Percentiles rank a stretch among this genome's conserved stretches.
These are phyloP conservation scores for Stenotaenia linearis DNA, from an alignment of 2,888 invertebrate genomes.

Conservation along the genomic window DNA sequence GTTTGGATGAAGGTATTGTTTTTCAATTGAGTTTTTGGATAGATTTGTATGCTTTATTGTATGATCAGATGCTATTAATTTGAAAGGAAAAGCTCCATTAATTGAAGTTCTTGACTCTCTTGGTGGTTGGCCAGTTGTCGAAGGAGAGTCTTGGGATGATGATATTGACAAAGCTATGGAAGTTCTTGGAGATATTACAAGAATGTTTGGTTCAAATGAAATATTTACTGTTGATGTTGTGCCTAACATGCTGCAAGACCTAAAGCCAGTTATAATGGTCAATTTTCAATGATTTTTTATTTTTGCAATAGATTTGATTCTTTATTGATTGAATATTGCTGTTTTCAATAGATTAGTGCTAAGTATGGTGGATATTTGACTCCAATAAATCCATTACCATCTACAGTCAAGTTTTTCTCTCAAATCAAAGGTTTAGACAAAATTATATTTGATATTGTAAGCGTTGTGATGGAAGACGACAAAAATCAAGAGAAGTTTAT, in stretches of 20 bases:
- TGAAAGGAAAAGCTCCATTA: neutral
- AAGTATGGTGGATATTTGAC: neutral
- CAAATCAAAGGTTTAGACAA: neutral
- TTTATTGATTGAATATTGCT: too few relatives aligned
- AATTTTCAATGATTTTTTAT: too few relatives aligned
- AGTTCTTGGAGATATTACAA: neutral
- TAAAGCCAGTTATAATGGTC: neutral
- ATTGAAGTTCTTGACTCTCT: neutral
- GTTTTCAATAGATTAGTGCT: neutral
- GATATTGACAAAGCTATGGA: constrained; percentile 4
- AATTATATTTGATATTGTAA: neutral
- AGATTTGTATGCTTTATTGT: neutral
- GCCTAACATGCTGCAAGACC: neutral
- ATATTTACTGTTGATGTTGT: neutral
- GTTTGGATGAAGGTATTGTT: neutral
- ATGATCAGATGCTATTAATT: neutral
- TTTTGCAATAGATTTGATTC: neutral
- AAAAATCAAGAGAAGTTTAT: neutral
- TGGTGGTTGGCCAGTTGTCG: neutral
- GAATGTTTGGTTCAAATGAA: neutral
- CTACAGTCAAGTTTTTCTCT: neutral
- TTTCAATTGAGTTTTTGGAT: neutral
- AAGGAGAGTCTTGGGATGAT: neutral
- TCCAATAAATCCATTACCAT: neutral
- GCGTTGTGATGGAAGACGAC: neutral